A percentile compares a stretch with the other conserved stretches of the same genome.
Evolutionary conservation across 92 coral and sea anemone species (phyloP).

Genomic region (Actinostola sp.): DNA sequence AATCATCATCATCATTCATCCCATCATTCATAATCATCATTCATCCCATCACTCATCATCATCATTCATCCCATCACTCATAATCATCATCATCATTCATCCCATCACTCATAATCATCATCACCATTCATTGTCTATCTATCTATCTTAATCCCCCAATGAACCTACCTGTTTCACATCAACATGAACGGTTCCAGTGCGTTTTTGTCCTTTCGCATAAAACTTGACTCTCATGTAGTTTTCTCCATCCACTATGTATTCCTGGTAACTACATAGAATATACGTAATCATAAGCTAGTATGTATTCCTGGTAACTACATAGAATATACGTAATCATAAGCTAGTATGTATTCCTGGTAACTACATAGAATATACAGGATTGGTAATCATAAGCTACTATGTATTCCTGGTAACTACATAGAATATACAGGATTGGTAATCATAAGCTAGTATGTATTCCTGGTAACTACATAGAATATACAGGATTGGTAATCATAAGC

Average conservation of each 20-base stretch:
- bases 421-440: too few species aligned
- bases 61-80: too few species aligned
- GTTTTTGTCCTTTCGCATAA: constrained; percentile 78
- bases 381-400: too few species aligned
- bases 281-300: not conserved
- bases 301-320: too few species aligned
- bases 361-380: too few species aligned
- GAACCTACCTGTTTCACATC: constrained; percentile 90
- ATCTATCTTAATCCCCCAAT: not conserved
- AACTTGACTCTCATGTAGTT: constrained; percentile 98
- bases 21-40: too few species aligned
- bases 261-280: constrained; percentile 79
- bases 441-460: too few species aligned
- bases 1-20: not conserved
- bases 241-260: constrained; percentile 93
- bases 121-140: not conserved
- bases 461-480: too few species aligned
- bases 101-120: not conserved
- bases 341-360: too few species aligned
- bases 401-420: too few species aligned
- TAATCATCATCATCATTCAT: not conserved
- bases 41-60: not conserved
- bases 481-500: too few species aligned
- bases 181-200: constrained; percentile 95
- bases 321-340: too few species aligned